Percentiles rank a stretch among this genome's conserved stretches.
phyloP scores from a whole-genome alignment of 2,797 vertebrate genomes.

The Leuciscus waleckii region DNA sequence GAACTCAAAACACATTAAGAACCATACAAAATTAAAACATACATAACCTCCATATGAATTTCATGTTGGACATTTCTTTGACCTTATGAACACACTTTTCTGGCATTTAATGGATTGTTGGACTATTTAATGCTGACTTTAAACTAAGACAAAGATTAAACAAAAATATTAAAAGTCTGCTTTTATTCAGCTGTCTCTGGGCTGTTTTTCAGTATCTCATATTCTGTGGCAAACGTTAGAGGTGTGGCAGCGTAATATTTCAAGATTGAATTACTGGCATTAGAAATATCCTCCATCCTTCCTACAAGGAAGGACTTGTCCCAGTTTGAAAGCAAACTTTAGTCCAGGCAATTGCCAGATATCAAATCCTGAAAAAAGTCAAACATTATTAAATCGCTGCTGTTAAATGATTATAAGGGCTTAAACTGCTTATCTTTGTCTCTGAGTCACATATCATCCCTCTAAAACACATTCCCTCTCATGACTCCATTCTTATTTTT shows the following conservation, averaged over 20 bases:
- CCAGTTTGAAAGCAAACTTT: conserved; percentile 21
- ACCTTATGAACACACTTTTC: neutral
- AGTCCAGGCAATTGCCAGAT: conserved; percentile 28
- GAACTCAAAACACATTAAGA: neutral
- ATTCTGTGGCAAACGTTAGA: neutral
- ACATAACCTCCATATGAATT: neutral
- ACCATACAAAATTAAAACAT: neutral
- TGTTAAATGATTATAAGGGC: conserved; percentile 19
- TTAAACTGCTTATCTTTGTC: conserved; percentile 45
- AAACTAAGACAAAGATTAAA: neutral
- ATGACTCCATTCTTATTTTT: conserved; percentile 35
- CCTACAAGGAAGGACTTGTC: conserved; percentile 16
- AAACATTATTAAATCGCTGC: conserved; percentile 29
- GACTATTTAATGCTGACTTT: neutral
- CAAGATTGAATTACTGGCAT: conserved; percentile 20
- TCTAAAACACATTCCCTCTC: conserved; percentile 11
- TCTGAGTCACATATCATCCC: conserved; percentile 36
- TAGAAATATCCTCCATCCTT: conserved; percentile 19
- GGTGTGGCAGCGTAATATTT: conserved; percentile 6
- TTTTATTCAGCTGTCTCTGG: conserved; percentile 1
- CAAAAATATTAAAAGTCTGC: neutral
- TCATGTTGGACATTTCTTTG: neutral
- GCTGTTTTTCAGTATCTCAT: conserved; percentile 1
- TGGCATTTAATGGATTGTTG: neutral
- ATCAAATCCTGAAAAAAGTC: conserved; percentile 19